Evolutionary conservation across 2,113 vertebrate genomes (phyloP).

Genomic region (Potamarius usumacintae): DNA sequence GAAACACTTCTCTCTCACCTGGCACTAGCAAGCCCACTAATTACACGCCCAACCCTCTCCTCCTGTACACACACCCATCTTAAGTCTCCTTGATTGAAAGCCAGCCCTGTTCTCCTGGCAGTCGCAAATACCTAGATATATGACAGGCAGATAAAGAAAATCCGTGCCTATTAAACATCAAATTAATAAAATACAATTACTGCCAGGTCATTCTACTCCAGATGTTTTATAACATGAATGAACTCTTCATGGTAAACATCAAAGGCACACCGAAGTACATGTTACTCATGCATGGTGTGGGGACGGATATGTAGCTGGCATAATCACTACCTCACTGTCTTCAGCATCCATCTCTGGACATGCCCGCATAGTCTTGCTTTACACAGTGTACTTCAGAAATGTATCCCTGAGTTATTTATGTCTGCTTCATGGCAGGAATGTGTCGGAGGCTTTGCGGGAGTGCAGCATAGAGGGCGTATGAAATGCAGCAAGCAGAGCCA

Average conservation of each 20-base stretch:
- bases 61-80: constrained; percentile 23
- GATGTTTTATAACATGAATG: constrained; percentile 22
- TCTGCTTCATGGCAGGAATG: constrained; percentile 1
- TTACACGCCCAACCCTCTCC: constrained; percentile 28
- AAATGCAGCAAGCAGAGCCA: constrained; percentile 23
- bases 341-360: not conserved
- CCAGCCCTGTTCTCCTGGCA: constrained; percentile 7
- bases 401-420: constrained; percentile 14
- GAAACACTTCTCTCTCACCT: constrained; percentile 31
- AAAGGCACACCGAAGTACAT: constrained; percentile 25
- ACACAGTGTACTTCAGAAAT: not conserved
- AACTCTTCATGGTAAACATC: constrained; percentile 8
- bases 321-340: not conserved
- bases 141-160: constrained; percentile 23
- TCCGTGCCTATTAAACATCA: constrained; percentile 15
- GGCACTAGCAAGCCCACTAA: constrained; percentile 38
- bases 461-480: not conserved
- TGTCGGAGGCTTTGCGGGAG: constrained; percentile 11
- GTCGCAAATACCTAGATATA: constrained; percentile 31
- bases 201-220: constrained; percentile 9
- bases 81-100: constrained; percentile 40
- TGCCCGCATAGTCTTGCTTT: not conserved
- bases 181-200: constrained; percentile 10
- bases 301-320: not conserved
- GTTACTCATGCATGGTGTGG: not conserved